Evolutionary conservation across 1,140 invertebrate genomes (phyloP).

Genomic region (Lutraria rhynchaena): DNA sequence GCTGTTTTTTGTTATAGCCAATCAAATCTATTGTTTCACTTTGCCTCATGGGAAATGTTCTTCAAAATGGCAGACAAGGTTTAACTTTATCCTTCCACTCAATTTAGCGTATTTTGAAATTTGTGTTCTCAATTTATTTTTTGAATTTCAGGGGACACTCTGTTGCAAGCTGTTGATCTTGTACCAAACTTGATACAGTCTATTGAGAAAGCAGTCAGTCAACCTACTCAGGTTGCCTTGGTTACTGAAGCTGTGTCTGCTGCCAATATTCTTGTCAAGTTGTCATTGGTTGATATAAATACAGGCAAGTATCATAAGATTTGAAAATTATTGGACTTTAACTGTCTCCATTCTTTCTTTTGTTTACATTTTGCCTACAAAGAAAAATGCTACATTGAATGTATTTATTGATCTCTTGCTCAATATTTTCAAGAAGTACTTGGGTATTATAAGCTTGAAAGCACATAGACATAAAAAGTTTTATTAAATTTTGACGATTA

Average conservation of each 20-base stretch:
- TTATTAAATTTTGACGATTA: too few species aligned
- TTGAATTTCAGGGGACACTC: slow-evolving; percentile 81
- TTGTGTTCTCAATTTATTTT: slow-evolving; percentile 17
- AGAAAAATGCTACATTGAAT: too few species aligned
- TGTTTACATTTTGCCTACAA: too few species aligned
- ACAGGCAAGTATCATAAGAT: too few species aligned
- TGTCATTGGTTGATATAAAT: slow-evolving; percentile 84
- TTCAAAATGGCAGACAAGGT: too few species aligned
- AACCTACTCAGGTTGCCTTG: slow-evolving; percentile 85
- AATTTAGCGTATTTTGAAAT: not conserved
- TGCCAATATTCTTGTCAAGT: slow-evolving; percentile 88
- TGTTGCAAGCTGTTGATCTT: slow-evolving; percentile 83
- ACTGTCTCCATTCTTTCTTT: too few species aligned
- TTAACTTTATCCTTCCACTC: too few species aligned
- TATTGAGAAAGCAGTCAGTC: slow-evolving; percentile 88
- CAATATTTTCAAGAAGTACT: too few species aligned
- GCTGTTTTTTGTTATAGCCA: not conserved
- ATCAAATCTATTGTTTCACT: not conserved
- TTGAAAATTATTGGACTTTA: too few species aligned
- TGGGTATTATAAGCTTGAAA: too few species aligned
- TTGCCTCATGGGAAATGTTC: not conserved
- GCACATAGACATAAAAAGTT: too few species aligned
- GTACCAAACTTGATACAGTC: slow-evolving; percentile 86
- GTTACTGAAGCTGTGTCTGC: slow-evolving; percentile 92
- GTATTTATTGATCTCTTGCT: too few species aligned